Base-by-base conservation (phyloP, 2,797 vertebrate genomes). In the Intellagama lesueurii region DNA sequence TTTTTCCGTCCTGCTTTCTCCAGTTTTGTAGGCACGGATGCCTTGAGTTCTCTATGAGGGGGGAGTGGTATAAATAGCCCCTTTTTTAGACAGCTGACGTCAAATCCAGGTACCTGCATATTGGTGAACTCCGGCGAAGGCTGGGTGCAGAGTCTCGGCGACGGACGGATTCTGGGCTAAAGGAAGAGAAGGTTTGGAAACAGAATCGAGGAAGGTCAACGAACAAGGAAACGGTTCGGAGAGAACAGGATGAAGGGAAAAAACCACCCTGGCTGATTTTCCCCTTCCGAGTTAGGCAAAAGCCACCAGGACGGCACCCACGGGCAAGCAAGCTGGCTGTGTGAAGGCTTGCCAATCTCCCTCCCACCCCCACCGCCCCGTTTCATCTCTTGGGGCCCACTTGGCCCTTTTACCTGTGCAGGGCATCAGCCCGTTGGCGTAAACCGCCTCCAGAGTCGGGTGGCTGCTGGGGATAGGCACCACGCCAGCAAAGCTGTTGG, bases 111-210 rank as follows among this genome's bases (percentile, higher is more conserved):
- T 92, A 99, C 99, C 99, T 98, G 99, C 99, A 95, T 99, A 99
- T 96, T 99, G 99, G 96, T 99, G 99, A 91, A 99, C 98, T 90
- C 99, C 99, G 0, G 98, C 98, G 96, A 99, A 99, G 95, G 98
- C 98, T 91, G 99, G 99, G 94, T 99, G 99, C 91, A 99, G 97
- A 85, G 98, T 98, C 96, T 99, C 99, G 6, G 98, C 98, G 86
- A 99, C 98, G 0, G 98, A 98, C 83, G 99, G 98, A 95, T 98
- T 99, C 96, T 99, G 99, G 96, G 98, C 98, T 98, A 94, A 75
- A 90, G 70, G 85, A 52, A 83, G 89, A 88, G 89, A 91, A 28
- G 78, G 9, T 12, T 32, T 40, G n/a, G 19, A 22, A 64, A 64
- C 19, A 64, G 60, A 35, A 5, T 24, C 16, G 32, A 81, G 19